Evolutionary conservation across 2,113 vertebrate species (phyloP).

Genomic region (Caloenas nicobarica): DNA sequence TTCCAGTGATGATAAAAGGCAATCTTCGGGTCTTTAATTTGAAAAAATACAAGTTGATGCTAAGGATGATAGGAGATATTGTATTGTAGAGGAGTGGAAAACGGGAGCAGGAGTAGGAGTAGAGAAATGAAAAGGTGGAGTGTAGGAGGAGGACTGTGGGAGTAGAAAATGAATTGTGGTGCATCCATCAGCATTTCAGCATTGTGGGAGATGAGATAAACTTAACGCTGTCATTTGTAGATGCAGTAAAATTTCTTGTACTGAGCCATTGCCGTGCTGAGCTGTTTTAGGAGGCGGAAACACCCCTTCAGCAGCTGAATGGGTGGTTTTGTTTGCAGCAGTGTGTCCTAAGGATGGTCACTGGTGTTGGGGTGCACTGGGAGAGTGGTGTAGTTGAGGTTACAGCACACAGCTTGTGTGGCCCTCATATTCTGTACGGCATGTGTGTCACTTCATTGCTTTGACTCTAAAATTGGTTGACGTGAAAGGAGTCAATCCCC

Average conservation of each 20-base stretch:
- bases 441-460: neutral
- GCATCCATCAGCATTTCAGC: conserved; percentile 56
- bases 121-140: conserved; percentile 65
- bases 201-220: conserved; percentile 58
- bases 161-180: conserved; percentile 63
- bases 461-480: neutral
- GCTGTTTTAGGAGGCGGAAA: neutral
- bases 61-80: conserved; percentile 29
- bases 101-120: conserved; percentile 58
- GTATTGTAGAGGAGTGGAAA: conserved; percentile 41
- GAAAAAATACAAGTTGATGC: neutral
- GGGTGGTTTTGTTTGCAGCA: rapidly evolving
- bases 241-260: conserved; percentile 2
- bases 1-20: conserved; percentile 44
- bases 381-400: neutral
- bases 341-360: neutral
- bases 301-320: neutral
- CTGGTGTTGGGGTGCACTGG: neutral
- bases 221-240: conserved; percentile 28
- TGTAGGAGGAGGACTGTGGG: conserved; percentile 57
- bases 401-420: rapidly evolving
- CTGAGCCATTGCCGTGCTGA: neutral
- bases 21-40: conserved; percentile 34
- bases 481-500: neutral
- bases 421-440: neutral